Evolutionary conservation across 2,888 invertebrate genomes (phyloP).

Genomic region (Flexamia atlantica): DNA sequence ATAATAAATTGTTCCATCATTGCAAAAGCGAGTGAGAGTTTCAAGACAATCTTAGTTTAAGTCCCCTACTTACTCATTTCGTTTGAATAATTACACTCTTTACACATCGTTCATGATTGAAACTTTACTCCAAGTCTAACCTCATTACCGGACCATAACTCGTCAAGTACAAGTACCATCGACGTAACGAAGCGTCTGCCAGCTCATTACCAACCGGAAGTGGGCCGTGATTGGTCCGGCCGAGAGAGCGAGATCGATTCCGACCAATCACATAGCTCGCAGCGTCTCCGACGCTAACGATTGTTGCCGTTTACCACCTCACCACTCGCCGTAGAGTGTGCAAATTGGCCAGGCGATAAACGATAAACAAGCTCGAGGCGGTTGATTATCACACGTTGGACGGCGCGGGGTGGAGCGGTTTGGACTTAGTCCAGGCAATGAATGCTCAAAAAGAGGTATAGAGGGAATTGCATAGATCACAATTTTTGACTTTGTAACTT

Average conservation of each 20-base stretch:
- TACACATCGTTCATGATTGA: no score
- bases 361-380: neutral
- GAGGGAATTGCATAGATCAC: no score
- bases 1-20: no score
- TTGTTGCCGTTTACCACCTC: no score
- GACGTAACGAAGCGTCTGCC: neutral
- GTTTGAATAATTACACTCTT: no score
- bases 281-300: neutral
- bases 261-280: constrained; percentile 6
- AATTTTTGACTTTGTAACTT: no score
- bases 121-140: no score
- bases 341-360: constrained; percentile 7
- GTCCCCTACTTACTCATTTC: no score
- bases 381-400: neutral
- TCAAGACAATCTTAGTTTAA: no score
- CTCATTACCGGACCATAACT: neutral
- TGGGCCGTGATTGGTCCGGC: neutral
- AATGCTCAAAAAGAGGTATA: no score
- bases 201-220: constrained; percentile 12
- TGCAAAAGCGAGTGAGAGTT: no score
- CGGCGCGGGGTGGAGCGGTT: neutral
- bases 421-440: no score
- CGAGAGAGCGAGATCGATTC: neutral
- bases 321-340: neutral
- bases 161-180: neutral